phyloP scores from a whole-genome alignment of 2,888 invertebrate genomes.

The Pachliopta kotzebuea region DNA sequence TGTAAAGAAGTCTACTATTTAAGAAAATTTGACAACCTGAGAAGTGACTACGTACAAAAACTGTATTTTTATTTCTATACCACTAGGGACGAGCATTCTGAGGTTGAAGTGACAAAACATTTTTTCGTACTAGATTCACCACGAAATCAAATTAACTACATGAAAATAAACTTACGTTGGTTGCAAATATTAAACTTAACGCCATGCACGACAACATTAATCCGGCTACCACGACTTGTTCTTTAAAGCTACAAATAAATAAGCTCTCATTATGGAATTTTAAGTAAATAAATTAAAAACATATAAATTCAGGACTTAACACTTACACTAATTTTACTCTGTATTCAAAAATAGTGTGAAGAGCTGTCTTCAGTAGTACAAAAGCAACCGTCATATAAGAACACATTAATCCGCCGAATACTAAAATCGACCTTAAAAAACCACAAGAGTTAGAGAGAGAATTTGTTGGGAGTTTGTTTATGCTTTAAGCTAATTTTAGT shows the following conservation, averaged over 20 bases:
- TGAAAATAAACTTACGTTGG: constrained; percentile 47
- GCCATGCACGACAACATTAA: constrained; percentile 55
- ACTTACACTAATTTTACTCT: constrained; percentile 69
- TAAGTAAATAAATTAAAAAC: not conserved
- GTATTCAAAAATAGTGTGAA: constrained; percentile 71
- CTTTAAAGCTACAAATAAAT: constrained; percentile 50
- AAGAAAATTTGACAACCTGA: not conserved
- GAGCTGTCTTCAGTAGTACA: constrained; percentile 56
- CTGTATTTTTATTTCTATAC: too few species aligned
- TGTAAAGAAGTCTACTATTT: constrained; percentile 33
- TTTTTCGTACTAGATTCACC: too few species aligned
- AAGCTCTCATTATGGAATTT: constrained; percentile 2
- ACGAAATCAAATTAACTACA: too few species aligned
- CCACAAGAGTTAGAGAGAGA: constrained; percentile 12
- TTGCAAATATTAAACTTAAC: constrained; percentile 55
- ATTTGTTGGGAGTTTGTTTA: not conserved
- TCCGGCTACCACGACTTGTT: constrained; percentile 55
- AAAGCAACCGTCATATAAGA: constrained; percentile 60
- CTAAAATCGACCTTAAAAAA: constrained; percentile 49
- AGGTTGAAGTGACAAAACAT: too few species aligned
- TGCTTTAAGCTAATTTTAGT: not conserved
- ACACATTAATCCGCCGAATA: constrained; percentile 61
- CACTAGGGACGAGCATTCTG: too few species aligned
- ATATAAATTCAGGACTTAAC: not conserved
- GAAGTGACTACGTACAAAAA: too few species aligned